A percentile compares a stretch with the other conserved stretches of the same genome.
Conservation (phyloP, 1,140 invertebrate species). For the Eumaeus atala region DNA sequence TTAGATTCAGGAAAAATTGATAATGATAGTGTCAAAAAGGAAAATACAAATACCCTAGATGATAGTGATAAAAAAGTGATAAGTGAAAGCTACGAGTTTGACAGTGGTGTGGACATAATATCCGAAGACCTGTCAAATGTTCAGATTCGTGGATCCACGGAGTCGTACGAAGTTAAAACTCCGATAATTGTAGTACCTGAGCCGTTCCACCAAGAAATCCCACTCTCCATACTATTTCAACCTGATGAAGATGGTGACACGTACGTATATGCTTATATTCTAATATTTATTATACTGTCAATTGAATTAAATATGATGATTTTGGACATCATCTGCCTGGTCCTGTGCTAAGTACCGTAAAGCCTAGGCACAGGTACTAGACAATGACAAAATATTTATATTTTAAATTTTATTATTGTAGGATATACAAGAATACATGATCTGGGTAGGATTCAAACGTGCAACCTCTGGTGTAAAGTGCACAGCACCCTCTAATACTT, state of each 20-base stretch:
- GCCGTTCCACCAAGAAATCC: conserved; percentile 28
- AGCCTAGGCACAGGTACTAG: no score
- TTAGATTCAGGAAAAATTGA: conserved; percentile 3
- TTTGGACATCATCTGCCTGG: no score
- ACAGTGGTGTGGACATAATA: conserved; percentile 44
- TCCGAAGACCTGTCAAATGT: conserved; percentile 36
- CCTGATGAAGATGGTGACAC: conserved; percentile 84
- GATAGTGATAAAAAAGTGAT: conserved; percentile 45
- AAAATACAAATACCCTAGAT: conserved; percentile 16
- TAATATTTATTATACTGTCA: no score
- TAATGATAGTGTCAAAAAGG: conserved; percentile 10
- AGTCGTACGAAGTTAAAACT: conserved; percentile 9
- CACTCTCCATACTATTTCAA: conserved; percentile 74
- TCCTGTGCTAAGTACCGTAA: no score
- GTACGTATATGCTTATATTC: conserved; percentile 66
- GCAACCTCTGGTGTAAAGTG: no score
- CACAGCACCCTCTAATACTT: no score
- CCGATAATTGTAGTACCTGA: conserved; percentile 27
- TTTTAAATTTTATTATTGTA: no score
- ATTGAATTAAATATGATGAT: no score
- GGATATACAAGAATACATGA: no score
- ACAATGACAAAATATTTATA: no score
- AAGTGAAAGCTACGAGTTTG: conserved; percentile 42
- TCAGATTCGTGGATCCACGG: conserved; percentile 30
- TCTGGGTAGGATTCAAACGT: no score